Percentiles rank a stretch among this genome's conserved stretches.
Conservation (phyloP, 2,888 invertebrate genomes). For the Trichogramma dendrolimi region DNA sequence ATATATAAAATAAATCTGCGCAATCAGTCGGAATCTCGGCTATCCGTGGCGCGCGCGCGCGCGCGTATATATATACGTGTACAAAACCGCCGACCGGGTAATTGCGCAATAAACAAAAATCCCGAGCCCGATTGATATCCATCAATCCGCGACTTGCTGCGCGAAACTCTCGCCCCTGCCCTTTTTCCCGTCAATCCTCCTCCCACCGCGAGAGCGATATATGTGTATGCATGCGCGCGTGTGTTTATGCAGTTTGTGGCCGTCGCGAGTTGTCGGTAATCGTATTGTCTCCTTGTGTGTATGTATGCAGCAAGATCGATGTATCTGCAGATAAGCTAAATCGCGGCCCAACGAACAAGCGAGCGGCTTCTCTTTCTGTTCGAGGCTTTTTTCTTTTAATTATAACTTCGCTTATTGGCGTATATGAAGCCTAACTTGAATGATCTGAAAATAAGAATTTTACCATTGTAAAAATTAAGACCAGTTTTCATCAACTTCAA, state of each 20-base stretch:
- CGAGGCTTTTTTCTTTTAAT: no score
- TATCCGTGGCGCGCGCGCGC: no score
- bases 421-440: no score
- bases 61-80: no score
- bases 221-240: no score
- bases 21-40: no score
- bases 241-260: background rate
- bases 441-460: no score
- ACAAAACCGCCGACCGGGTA: background rate
- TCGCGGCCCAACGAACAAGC: background rate
- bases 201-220: no score
- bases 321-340: conserved; percentile 23
- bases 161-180: conserved; percentile 11
- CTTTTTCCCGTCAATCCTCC: conserved; percentile 23
- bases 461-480: no score
- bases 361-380: background rate
- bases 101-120: conserved; percentile 24
- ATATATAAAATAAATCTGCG: no score
- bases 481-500: no score
- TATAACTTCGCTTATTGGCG: no score
- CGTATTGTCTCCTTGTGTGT: conserved; percentile 18
- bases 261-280: conserved; percentile 1
- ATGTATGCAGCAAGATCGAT: conserved; percentile 20
- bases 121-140: conserved; percentile 15
- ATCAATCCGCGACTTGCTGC: conserved; percentile 9